A percentile compares a stretch with the other conserved stretches of the same genome.
These are phyloP conservation scores for human DNA, from an alignment of 2,113 vertebrate genomes.

Conservation along the genomic window GRCh38 chr14:32959501-32960000, in stretches of 20 bases:
- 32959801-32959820: neutral
- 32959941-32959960: neutral
- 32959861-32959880: neutral
- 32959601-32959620: neutral
- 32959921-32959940: neutral
- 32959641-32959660: neutral
- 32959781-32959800: neutral
- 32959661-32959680: neutral
- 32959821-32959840: neutral
- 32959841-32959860: neutral
- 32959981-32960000: neutral
- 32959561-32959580: neutral
- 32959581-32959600: neutral
- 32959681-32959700: neutral
- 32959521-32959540: conserved; percentile 6
- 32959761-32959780: conserved; percentile 4
- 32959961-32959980: conserved; percentile 2
- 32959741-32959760: neutral
- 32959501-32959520: neutral
- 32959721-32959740: neutral
- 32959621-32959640: neutral
- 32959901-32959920: neutral
- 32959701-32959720: neutral
- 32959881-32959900: neutral
- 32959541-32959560: conserved; percentile 35